Percentiles rank a stretch among this genome's conserved stretches.
phyloP scores from a whole-genome alignment of 2,113 vertebrate genomes.

The Cettia cetti region DNA sequence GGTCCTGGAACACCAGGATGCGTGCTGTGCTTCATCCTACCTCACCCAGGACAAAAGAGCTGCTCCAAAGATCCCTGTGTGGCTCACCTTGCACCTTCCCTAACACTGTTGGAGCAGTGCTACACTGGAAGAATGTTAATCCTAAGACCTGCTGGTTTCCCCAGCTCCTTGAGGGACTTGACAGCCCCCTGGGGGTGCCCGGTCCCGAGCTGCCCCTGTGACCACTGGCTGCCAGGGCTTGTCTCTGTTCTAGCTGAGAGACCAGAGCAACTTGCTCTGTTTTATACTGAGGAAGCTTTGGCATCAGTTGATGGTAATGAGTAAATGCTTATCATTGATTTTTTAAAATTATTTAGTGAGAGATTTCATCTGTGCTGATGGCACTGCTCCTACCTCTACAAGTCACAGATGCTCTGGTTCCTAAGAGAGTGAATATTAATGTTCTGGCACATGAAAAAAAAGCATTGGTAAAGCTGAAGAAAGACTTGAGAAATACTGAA shows the following conservation, averaged over 20 bases:
- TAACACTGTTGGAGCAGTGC: background rate
- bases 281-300: background rate
- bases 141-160: background rate
- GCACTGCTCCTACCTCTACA: background rate
- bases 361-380: background rate
- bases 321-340: background rate
- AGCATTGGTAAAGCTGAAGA: background rate
- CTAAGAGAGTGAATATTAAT: background rate
- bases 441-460: background rate
- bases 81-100: background rate
- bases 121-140: background rate
- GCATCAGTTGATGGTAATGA: background rate
- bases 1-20: accelerated
- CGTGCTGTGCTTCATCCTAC: background rate
- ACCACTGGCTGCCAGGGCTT: background rate
- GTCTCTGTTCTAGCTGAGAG: background rate
- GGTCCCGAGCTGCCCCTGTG: background rate
- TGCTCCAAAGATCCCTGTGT: background rate
- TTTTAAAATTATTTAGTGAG: slow-evolving; percentile 11
- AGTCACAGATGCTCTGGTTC: background rate
- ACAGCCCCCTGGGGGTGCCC: background rate
- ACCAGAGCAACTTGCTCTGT: background rate
- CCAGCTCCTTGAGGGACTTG: background rate
- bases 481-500: background rate
- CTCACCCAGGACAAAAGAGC: no score